Base-by-base conservation (phyloP, 1,140 invertebrate species). In the Myzus persicae region DNA sequence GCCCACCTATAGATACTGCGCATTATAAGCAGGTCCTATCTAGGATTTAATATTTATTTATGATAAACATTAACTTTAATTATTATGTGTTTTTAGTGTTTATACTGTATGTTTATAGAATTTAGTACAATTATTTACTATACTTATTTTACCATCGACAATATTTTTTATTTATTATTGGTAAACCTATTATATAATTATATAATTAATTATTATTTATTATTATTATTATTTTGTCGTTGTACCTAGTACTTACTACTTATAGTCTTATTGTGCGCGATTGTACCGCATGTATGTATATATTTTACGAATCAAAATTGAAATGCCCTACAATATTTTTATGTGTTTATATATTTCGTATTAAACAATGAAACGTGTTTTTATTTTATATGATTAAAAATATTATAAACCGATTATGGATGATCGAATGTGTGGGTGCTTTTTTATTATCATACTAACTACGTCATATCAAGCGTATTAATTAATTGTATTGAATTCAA, bases 231-330 rank as follows among this genome's bases (percentile, higher is more conserved):
- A 31, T 89, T 48, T 89, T 59, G 26, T 54, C 4, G 8, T 54
- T 89, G 46, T 89, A 40, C 48, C 20, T 20, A 46, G 5, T 48
- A 48, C 24, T 7, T 88, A 48, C 24, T 48, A 48, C 24, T 7
- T 88, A 48, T 38, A 42, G 42, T 76, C 5, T 18, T 76, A 76
- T 76, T n/a, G 36, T 36, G 18, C 14, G 59, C 11, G 31, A 18
- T 76, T 76, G 14, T 40, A 84, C 20, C 31, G 59, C 42, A 46
- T 88, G 5, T 22, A 51, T 89, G 85, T 89, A 89, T 40, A 51
- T 89, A 89, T 54, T 67, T 67, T 59, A 90, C 31, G 40, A 90
- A 90, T 90, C 89, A 90, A 90, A 90, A 90, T 90, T 42, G n/a
- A 67, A 90, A 59, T 54, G 9, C 46, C 26, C 9, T 89, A 48